Evolutionary conservation across 2,113 vertebrate genomes (phyloP), one percentile per base, ranked within the genome.

Genomic region (Hystrix cristata): DNA sequence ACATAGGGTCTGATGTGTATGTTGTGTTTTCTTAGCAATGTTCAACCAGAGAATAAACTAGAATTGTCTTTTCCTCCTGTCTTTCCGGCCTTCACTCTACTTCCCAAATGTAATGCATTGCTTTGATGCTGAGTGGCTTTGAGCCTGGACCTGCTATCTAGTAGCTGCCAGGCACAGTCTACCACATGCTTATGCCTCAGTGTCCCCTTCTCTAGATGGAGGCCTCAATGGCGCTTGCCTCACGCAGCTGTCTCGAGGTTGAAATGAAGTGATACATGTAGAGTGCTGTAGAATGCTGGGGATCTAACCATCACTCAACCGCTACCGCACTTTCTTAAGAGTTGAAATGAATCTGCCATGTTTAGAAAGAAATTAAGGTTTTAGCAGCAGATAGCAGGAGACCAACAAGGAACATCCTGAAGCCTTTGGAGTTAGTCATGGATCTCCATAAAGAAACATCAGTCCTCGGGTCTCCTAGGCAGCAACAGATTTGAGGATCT

Each of bases 341-440:
- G 27, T 43, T 95, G 34, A 92, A 87, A 95, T 19, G 16, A 79
- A 80, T 78, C 83, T n/a, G 46, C 12, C 6, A 5, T 89, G 82
- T 82, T 90, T 80, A 84, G 79, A 87, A 91, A 90, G 6, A 78
- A 91, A 27, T 67, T 60, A 31, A 59, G 76, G 91, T 92, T 86
- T 96, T 91, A 83, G 23, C 51, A 76, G 18, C n/a, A 64, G 38
- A 7, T 72, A 38, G 60, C 29, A 53, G 4, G 96, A 93, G 79
- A 74, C 16, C 16, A 79, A 46, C 57, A 76, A 27, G 5, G 12
- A 92, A 51, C 71, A 51, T 55, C 74, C 48, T 51, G 38, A 83
- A 53, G 38, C 0, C 55, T 93, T 87, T 14, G 13, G 12, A 83
- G 76, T 83, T 46, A 72, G 27, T 64, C 71, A 27, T 25, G 15